These are phyloP conservation scores for Euwallacea similis DNA, from an alignment of 1,140 invertebrate genomes.

Conservation along the genomic window DNA sequence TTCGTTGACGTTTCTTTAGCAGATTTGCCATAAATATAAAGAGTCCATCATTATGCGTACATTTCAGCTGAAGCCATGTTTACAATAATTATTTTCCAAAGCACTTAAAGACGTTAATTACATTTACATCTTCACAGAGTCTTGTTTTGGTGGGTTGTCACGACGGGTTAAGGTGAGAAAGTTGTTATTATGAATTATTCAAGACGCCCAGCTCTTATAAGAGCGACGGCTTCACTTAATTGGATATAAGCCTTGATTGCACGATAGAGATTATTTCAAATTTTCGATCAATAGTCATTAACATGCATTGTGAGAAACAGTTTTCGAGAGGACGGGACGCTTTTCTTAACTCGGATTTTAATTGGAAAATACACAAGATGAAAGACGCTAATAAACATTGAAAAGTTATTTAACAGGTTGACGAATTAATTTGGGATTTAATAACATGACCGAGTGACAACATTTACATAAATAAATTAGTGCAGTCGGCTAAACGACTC, in stretches of 20 bases:
- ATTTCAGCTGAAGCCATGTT: slow-evolving; percentile 31
- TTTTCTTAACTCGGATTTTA: slow-evolving; percentile 24
- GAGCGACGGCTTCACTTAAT: slow-evolving; percentile 36
- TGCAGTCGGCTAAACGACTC: too few species aligned
- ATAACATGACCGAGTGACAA: background rate
- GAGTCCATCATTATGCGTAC: background rate
- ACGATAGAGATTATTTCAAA: slow-evolving; percentile 36
- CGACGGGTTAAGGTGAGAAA: slow-evolving; percentile 51
- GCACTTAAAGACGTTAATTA: slow-evolving; percentile 51
- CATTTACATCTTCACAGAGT: slow-evolving; percentile 53
- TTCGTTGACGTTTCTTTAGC: too few species aligned
- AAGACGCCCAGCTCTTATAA: slow-evolving; percentile 33
- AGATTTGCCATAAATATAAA: too few species aligned
- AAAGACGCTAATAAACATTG: slow-evolving; percentile 9
- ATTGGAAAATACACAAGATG: slow-evolving; percentile 32
- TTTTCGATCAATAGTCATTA: slow-evolving; percentile 36
- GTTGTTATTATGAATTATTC: slow-evolving; percentile 52
- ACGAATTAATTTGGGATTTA: slow-evolving; percentile 17
- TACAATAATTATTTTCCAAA: slow-evolving; percentile 50
- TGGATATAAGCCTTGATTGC: slow-evolving; percentile 37
- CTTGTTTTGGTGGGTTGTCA: slow-evolving; percentile 49
- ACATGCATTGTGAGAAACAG: slow-evolving; percentile 36
- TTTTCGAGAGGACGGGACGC: slow-evolving; percentile 25
- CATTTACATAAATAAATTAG: background rate
- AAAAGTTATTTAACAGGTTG: slow-evolving; percentile 16